These are phyloP conservation scores for Diaperis boleti DNA, from an alignment of 2,888 invertebrate species.

Conservation along the genomic window DNA sequence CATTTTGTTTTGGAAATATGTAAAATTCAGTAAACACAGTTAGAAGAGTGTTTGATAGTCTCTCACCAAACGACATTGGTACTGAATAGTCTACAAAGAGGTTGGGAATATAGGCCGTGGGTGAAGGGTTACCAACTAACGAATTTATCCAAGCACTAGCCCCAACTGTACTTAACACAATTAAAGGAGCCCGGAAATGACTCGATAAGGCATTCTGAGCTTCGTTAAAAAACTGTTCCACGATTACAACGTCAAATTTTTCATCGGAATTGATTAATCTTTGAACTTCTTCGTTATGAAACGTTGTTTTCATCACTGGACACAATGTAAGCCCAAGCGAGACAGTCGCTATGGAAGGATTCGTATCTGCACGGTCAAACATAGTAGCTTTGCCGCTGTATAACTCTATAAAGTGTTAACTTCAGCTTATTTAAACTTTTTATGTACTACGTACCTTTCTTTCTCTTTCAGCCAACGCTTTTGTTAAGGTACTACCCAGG, in stretches of 20 bases:
- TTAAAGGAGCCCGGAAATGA: conserved; percentile 54
- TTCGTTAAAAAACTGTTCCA: conserved; percentile 66
- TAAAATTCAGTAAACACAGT: neutral
- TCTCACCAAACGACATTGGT: conserved; percentile 7
- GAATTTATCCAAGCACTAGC: conserved; percentile 65
- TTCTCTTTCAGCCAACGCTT: conserved; percentile 67
- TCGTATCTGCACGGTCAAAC: too few species aligned
- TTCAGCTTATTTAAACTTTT: too few species aligned
- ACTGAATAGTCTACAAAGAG: conserved; percentile 61
- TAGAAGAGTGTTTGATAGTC: neutral
- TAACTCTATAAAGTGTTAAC: too few species aligned
- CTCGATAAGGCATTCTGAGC: conserved; percentile 60
- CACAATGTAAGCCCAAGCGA: too few species aligned
- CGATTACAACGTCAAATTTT: conserved; percentile 58
- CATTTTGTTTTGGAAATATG: conserved; percentile 46
- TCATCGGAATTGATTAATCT: conserved; percentile 55
- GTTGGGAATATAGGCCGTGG: conserved; percentile 68
- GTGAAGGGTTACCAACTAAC: conserved; percentile 66
- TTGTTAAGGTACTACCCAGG: conserved; percentile 61
- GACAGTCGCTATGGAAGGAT: too few species aligned
- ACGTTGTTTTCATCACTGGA: too few species aligned
- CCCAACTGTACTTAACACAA: conserved; percentile 62
- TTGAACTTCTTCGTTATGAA: conserved; percentile 46
- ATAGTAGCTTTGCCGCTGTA: too few species aligned
- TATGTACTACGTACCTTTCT: too few species aligned